A percentile compares a stretch with the other conserved stretches of the same genome.
Evolutionary conservation across 2,113 vertebrate species (phyloP).

Genomic region (Malurus cyaneus): DNA sequence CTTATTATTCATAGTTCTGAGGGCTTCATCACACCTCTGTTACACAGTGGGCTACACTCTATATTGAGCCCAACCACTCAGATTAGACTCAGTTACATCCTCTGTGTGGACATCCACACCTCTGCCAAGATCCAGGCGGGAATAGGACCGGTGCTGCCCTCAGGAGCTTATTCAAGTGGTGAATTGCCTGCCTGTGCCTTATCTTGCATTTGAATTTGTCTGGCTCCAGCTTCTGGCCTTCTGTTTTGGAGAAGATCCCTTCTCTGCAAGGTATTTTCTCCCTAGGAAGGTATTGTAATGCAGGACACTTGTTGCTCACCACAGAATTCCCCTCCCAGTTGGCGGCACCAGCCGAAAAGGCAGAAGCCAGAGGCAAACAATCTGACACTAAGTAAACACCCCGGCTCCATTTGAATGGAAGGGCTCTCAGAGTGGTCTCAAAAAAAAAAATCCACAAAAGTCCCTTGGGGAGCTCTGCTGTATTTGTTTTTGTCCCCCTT

Average conservation of each 20-base stretch:
- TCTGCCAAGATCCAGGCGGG: neutral
- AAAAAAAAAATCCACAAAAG: neutral
- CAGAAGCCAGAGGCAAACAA: neutral
- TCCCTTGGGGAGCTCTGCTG: neutral
- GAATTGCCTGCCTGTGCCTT: neutral
- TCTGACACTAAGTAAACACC: slow-evolving; percentile 13
- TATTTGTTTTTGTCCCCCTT: slow-evolving; percentile 36
- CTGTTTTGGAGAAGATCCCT: neutral
- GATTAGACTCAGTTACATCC: neutral
- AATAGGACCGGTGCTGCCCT: neutral
- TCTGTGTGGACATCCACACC: neutral
- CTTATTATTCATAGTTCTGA: fast-evolving
- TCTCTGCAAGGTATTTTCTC: neutral
- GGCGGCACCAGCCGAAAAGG: slow-evolving; percentile 58
- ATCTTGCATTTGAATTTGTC: slow-evolving; percentile 12
- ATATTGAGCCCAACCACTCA: neutral
- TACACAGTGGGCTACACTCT: neutral
- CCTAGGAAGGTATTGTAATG: slow-evolving; percentile 56
- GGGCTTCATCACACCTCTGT: neutral
- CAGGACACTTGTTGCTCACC: slow-evolving; percentile 70
- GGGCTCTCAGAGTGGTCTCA: neutral
- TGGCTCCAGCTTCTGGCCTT: slow-evolving; percentile 8
- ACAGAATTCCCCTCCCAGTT: slow-evolving; percentile 45
- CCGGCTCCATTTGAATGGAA: slow-evolving; percentile 56
- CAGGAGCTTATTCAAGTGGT: neutral